Conservation (phyloP, 2,888 invertebrate species). For the Phasia obesa region DNA sequence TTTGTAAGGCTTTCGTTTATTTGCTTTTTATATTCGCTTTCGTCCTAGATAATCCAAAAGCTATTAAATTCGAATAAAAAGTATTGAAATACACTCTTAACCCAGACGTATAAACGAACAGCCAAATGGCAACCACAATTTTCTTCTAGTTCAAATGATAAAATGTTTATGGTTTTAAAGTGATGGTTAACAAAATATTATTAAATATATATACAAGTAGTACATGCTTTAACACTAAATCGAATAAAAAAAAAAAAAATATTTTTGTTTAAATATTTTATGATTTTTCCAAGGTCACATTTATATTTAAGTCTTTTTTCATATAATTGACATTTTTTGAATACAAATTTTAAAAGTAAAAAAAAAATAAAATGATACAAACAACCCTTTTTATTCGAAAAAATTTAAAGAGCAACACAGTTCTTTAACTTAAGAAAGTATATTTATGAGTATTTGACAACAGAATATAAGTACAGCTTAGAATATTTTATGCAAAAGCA, state of each 20-base stretch:
- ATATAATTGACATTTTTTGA: not conserved
- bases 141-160: slow-evolving; percentile 13
- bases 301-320: not conserved
- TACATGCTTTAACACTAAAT: not conserved
- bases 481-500: no score
- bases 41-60: slow-evolving; percentile 16
- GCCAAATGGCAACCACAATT: not conserved
- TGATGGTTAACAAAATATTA: not conserved
- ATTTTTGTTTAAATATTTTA: slow-evolving; percentile 5
- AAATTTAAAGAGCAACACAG: no score
- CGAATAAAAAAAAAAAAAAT: not conserved
- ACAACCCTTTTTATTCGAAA: not conserved
- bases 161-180: slow-evolving; percentile 15
- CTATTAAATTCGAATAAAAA: slow-evolving; percentile 37
- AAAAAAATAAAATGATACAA: not conserved
- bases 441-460: no score
- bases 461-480: no score
- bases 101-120: not conserved
- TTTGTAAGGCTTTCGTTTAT: not conserved
- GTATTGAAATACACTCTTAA: not conserved
- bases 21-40: not conserved
- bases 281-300: not conserved
- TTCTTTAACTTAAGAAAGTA: no score
- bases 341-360: not conserved
- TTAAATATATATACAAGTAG: no score